Conservation (phyloP, 2,797 vertebrate genomes). For the Paedocypris micromegethes region DNA sequence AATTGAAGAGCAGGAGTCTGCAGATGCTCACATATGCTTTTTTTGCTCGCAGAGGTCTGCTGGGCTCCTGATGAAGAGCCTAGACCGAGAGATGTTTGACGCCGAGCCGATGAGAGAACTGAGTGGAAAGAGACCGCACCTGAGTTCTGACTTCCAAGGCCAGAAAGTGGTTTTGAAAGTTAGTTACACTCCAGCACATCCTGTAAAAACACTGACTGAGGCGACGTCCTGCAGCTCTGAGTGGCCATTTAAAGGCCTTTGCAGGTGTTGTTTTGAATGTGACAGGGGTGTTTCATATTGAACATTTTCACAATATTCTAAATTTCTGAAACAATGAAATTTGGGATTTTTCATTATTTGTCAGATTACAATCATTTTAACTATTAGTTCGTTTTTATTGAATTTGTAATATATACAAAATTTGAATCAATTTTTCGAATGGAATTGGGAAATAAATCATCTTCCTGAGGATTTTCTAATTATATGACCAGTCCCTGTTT, state of each 20-base stretch:
- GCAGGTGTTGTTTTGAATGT: too few relatives aligned
- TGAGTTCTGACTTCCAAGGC: slow-evolving; percentile 66
- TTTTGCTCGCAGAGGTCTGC: slow-evolving; percentile 61
- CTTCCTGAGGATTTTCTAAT: too few relatives aligned
- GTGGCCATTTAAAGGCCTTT: too few relatives aligned
- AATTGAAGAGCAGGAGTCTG: too few relatives aligned
- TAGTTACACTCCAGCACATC: slow-evolving; percentile 3
- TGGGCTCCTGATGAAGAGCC: slow-evolving; percentile 67
- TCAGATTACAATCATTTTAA: too few relatives aligned
- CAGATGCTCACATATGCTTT: neutral
- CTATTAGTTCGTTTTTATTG: too few relatives aligned
- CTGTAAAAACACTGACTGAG: neutral
- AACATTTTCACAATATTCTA: neutral
- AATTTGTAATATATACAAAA: neutral
- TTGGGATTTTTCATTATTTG: too few relatives aligned
- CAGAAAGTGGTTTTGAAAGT: slow-evolving; percentile 75
- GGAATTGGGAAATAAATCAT: too few relatives aligned
- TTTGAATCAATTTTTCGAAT: too few relatives aligned
- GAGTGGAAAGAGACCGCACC: slow-evolving; percentile 68
- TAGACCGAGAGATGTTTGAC: slow-evolving; percentile 75
- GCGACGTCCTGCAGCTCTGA: too few relatives aligned
- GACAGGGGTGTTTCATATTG: too few relatives aligned
- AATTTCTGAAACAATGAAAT: neutral
- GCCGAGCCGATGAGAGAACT: slow-evolving; percentile 72
- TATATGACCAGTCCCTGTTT: too few relatives aligned